Percentiles rank a stretch among this genome's conserved stretches.
Evolutionary conservation across 2,797 vertebrate species (phyloP).

Genomic region (Micropoecilia bifurca): DNA sequence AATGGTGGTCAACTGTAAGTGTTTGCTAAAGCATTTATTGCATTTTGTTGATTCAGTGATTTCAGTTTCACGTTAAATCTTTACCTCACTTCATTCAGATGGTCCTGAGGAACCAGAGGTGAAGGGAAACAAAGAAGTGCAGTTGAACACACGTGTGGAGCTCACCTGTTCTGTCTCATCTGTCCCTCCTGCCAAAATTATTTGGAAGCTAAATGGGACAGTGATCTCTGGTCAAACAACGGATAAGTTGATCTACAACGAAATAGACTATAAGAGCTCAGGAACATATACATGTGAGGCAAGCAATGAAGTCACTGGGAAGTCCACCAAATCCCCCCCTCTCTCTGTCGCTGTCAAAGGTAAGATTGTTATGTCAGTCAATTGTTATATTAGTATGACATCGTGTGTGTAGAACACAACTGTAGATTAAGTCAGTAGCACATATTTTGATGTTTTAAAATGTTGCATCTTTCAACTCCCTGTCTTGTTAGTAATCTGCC

Average conservation of each 20-base stretch:
- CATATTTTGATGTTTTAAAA: neutral
- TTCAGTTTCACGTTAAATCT: neutral
- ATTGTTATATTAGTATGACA: neutral
- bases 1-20: slow-evolving; percentile 77
- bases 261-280: slow-evolving; percentile 13
- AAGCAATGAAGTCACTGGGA: slow-evolving; percentile 63
- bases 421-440: neutral
- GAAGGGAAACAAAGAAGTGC: rapidly evolving
- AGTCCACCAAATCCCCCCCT: rapidly evolving
- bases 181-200: slow-evolving; percentile 50
- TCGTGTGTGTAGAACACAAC: neutral
- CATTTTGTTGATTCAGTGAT: neutral
- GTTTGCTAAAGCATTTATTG: neutral
- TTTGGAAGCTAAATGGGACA: slow-evolving; percentile 76
- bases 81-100: slow-evolving; percentile 50
- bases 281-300: slow-evolving; percentile 76
- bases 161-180: slow-evolving; percentile 59
- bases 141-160: rapidly evolving
- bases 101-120: slow-evolving; percentile 63
- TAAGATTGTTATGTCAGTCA: slow-evolving; percentile 31
- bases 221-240: rapidly evolving
- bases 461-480: neutral
- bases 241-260: rapidly evolving
- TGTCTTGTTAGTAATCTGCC: neutral
- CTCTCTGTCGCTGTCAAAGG: slow-evolving; percentile 68